Conservation (phyloP, 2,888 invertebrate species). For the Brachylomia viminalis region DNA sequence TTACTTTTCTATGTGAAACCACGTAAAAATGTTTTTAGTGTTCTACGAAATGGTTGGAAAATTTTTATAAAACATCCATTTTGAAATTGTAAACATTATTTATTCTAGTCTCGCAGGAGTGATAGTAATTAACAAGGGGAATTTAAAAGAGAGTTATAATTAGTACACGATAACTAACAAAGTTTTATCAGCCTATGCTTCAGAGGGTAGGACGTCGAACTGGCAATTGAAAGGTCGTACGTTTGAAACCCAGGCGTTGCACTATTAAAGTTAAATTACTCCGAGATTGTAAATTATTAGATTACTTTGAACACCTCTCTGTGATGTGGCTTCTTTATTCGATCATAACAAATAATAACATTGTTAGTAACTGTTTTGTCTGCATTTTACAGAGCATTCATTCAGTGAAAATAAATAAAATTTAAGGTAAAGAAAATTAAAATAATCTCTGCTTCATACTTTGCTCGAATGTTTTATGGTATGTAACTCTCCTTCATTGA, state of each 20-base stretch:
- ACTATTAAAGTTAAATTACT: slow-evolving; percentile 31
- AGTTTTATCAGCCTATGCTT: slow-evolving; percentile 35
- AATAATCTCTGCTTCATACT: not conserved
- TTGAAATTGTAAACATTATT: slow-evolving; percentile 25
- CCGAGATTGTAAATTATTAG: slow-evolving; percentile 10
- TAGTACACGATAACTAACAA: slow-evolving; percentile 13
- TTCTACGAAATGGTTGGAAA: not conserved
- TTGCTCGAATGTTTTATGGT: not conserved
- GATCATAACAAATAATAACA: not conserved
- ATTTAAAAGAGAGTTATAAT: slow-evolving; percentile 36
- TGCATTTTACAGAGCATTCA: not conserved
- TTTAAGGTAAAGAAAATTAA: not conserved
- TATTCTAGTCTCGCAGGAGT: slow-evolving; percentile 29
- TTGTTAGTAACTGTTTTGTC: not conserved
- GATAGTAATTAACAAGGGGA: slow-evolving; percentile 27
- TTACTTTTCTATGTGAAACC: slow-evolving; percentile 22
- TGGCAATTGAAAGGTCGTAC: slow-evolving; percentile 6
- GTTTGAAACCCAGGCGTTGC: slow-evolving; percentile 25
- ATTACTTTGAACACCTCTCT: not conserved
- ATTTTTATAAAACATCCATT: not conserved
- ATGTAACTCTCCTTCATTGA: not conserved
- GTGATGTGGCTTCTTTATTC: not conserved
- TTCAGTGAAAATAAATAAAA: not conserved
- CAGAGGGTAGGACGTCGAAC: slow-evolving; percentile 5
- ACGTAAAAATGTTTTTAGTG: slow-evolving; percentile 22